Evolutionary conservation across 2,888 invertebrate species (phyloP), one percentile per base, ranked within the genome.

Genomic region (Resseliella maxima): DNA sequence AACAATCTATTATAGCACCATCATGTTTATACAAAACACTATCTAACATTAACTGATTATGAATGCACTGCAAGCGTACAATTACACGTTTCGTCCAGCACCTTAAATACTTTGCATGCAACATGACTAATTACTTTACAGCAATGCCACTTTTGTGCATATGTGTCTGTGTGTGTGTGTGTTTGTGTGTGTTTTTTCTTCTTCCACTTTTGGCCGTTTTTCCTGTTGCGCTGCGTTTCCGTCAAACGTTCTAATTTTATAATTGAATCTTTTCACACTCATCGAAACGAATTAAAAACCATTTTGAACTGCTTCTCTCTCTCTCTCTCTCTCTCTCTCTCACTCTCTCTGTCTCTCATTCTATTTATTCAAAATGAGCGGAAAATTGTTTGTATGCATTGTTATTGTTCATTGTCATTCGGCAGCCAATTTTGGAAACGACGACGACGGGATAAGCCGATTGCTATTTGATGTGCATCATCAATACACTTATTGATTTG

Each of bases 161-260:
- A n/a, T n/a, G n/a, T n/a, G n/a, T n/a, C n/a, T n/a, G n/a, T n/a
- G n/a, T n/a, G n/a, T n/a, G n/a, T n/a, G n/a, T 45, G 12, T 12
- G 59, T 59, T 59, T 59, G n/a, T 31, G n/a, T 24, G 50, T 10
- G 2, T 21, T 50, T 50, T 8, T 50, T 3, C 18, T 50, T 50
- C 21, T 18, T 50, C 15, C 21, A 18, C 21, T 21, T 2, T 50
- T 6, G 5, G 27, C n/a, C 50, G 10, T 18, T 72, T 72, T 72
- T 72, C 72, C 72, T 72, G 72, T 72, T 72, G 72, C n/a, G n/a
- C 72, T 72, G 72, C 72, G 31, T 72, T 72, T 72, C 72, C 72
- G 72, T 35, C 31, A 72, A 31, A 8, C 15, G 15, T 72, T 72
- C 72, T 72, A 72, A 72, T 72, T 72, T 35, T 72, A 35, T 72